Base-by-base conservation (phyloP, 2,888 invertebrate species). In the Eledone cirrhosa region DNA sequence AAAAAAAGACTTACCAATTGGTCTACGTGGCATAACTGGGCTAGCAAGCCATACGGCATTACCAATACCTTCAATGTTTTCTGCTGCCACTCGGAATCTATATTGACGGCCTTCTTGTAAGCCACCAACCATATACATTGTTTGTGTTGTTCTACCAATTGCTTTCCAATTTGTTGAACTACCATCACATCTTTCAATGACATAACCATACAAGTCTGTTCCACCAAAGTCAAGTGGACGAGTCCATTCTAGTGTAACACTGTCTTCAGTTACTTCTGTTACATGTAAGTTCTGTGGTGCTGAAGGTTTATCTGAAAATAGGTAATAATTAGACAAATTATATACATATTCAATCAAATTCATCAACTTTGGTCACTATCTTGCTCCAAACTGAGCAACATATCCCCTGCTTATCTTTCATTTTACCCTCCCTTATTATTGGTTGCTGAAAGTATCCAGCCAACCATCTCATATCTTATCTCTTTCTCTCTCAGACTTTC, bases 41-140 rank as follows among this genome's bases (percentile, higher is more conserved):
- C 88, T 86, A 24, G 85, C 84, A 13, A 86, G 80, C 83, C 93
- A 93, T 78, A 95, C 94, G 78, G 97, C 84, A 85, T 96, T 96
- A 76, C 98, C 96, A 0, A 95, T 95, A 5, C 98, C 99, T 8
- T 97, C 97, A 84, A 95, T 94, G 92, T 96, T 96, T 48, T 96
- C 93, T 14, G 96, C 96, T 80, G 94, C 93, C 0, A 97, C 96
- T 22, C 96, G 93, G 93, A 97, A 97, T 88, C 95, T 94, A 88
- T 97, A 97, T 0, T 94, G 94, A 92, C 98, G 96, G 79, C 97
- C 97, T 90, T 97, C 97, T 33, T 95, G 94, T 24, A 99, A 93
- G 78, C 86, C 86, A 22, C 84, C 84, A 14, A 87, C 85, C 11
- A 84, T 85, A 82, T 83, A 88, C 67, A 79, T 80, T n/a, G 82